A percentile compares a stretch with the other conserved stretches of the same genome.
phyloP scores from a whole-genome alignment of 2,113 vertebrate genomes.

The Hypocryptadius cinnamomeus region DNA sequence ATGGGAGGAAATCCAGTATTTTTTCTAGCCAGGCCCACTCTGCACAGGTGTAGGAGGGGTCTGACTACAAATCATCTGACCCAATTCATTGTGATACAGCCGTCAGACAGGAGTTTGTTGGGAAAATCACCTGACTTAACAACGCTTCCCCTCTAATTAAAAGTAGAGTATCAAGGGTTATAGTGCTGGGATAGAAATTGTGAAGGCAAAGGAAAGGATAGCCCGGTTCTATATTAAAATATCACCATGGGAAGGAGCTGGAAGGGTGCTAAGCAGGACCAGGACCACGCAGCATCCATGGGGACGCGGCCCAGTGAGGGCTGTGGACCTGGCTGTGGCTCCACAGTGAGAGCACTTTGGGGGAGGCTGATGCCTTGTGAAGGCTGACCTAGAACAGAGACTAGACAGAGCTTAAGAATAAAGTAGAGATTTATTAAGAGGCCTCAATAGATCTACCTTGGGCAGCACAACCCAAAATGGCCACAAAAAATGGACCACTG shows the following conservation, averaged over 20 bases:
- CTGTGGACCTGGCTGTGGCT: neutral
- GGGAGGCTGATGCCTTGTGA: too few species aligned
- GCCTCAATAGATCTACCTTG: too few species aligned
- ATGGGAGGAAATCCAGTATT: neutral
- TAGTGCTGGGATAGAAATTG: neutral
- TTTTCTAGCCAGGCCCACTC: neutral
- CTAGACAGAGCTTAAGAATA: too few species aligned
- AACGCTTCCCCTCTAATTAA: neutral
- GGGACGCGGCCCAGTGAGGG: neutral
- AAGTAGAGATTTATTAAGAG: too few species aligned
- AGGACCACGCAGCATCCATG: accelerated
- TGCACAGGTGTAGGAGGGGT: neutral
- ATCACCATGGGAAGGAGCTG: accelerated
- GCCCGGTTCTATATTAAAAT: neutral
- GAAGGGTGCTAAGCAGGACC: neutral
- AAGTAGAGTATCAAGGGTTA: accelerated
- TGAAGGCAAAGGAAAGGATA: neutral
- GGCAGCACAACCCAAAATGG: too few species aligned
- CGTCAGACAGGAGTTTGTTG: neutral
- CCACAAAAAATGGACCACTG: too few species aligned
- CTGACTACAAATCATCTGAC: neutral
- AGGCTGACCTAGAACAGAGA: too few species aligned
- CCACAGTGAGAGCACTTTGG: accelerated
- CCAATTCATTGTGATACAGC: neutral
- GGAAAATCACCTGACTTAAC: neutral